Percentiles rank a stretch among this genome's conserved stretches.
These are phyloP conservation scores for Scophthalmus maximus DNA, from an alignment of 2,113 vertebrate species.

Conservation along the genomic window DNA sequence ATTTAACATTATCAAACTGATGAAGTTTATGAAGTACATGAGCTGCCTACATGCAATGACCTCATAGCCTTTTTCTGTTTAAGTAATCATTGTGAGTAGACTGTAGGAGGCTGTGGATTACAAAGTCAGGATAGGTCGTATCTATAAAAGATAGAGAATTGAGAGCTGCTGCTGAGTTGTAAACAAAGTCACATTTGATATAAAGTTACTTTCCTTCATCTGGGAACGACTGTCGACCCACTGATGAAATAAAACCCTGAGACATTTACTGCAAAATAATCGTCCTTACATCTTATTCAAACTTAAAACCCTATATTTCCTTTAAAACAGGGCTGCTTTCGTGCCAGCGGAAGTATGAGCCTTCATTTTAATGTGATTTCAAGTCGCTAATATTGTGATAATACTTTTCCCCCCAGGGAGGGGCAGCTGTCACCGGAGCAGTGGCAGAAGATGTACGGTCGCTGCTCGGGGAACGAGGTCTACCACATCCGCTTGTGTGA, in stretches of 20 bases:
- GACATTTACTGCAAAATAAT: too few relatives aligned
- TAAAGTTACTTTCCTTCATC: not conserved
- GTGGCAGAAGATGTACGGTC: constrained; percentile 95
- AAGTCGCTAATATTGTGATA: not conserved
- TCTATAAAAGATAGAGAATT: constrained; percentile 6
- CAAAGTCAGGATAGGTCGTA: not conserved
- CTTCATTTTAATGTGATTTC: not conserved
- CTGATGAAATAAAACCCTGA: not conserved
- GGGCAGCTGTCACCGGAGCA: constrained; percentile 95
- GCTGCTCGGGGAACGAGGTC: constrained; percentile 96
- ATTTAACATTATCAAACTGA: too few relatives aligned
- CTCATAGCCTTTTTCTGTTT: too few relatives aligned
- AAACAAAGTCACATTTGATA: constrained; percentile 4
- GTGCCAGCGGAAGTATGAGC: not conserved
- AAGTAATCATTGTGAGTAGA: too few relatives aligned
- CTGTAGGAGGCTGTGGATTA: too few relatives aligned
- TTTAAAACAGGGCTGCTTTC: not conserved
- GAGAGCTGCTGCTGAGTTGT: not conserved
- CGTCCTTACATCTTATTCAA: too few relatives aligned
- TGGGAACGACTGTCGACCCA: not conserved
- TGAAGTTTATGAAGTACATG: too few relatives aligned
- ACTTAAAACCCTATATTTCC: too few relatives aligned
- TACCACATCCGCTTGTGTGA: constrained; percentile 95
- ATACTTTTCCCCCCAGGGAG: constrained; percentile 86
- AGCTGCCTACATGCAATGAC: too few relatives aligned